Evolutionary conservation across 2,888 invertebrate genomes (phyloP), one percentile per base, ranked within the genome.

Genomic region (Trichopoda pennipes): DNA sequence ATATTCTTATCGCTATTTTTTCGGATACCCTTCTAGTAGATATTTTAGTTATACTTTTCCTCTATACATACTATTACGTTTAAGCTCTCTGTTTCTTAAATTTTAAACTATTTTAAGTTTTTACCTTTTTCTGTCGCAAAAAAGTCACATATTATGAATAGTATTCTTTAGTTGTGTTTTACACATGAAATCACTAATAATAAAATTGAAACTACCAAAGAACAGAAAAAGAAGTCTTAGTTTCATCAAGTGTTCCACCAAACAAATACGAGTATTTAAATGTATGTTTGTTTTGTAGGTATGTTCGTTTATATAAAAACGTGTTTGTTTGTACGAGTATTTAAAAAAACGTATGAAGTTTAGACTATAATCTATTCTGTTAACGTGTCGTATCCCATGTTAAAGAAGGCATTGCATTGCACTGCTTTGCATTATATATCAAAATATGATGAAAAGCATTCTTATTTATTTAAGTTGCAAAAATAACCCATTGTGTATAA

Each of bases 171-270:
- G 35, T 83, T 76, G 77, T 72, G 78, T 84, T 83, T 84, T 80
- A 85, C 81, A 86, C 85, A 86, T 85, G 85, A 84, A 87, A 85
- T 86, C 85, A 86, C 86, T 87, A 87, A 87, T 87, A 87, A 88
- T 87, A 88, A 87, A 87, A 87, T 86, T 87, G 32, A 87, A 88
- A 87, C 85, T 84, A 85, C 55, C 56, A 56, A 49, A 63, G 7
- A 55, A 38, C 19, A 55, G 14, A 49, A 42, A 35, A 56, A 56
- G 49, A 35, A 56, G 69, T 80, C 14, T 38, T 12, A 44, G 44
- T 38, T 60, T 76, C 38, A 38, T 55, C 3, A 28, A 28, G 28
- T 38, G 44, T 74, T 73, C 9, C 56, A 73, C 49, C 12, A 55
- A 61, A 44, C 64, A 19, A 56, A 58, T 60, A 16, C 23, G 44